phyloP scores from a whole-genome alignment of 2,888 invertebrate species.

The Pheosia gnoma region DNA sequence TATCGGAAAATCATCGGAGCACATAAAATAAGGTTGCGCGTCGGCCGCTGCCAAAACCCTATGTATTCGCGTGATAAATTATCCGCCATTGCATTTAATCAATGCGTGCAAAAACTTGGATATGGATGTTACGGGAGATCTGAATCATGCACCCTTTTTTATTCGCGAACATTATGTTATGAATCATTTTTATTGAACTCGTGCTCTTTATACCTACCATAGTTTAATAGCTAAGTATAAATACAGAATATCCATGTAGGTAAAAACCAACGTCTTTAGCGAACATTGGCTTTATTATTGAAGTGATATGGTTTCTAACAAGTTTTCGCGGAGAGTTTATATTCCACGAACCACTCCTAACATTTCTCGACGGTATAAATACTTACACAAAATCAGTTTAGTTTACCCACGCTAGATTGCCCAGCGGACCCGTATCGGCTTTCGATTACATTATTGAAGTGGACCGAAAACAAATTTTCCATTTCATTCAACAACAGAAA shows the following conservation, averaged over 20 bases:
- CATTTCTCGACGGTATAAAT: not conserved
- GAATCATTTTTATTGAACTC: not conserved
- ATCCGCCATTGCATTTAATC: slow-evolving; percentile 42
- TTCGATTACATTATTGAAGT: slow-evolving; percentile 42
- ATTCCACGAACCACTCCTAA: not conserved
- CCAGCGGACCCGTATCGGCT: slow-evolving; percentile 41
- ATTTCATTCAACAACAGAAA: slow-evolving; percentile 38
- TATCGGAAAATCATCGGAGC: slow-evolving; percentile 7
- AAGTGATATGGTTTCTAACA: not conserved
- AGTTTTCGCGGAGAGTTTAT: not conserved
- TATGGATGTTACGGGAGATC: slow-evolving; percentile 47
- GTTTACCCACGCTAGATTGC: slow-evolving; percentile 37
- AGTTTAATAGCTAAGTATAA: too few species aligned
- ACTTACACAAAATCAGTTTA: slow-evolving; percentile 24
- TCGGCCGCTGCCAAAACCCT: slow-evolving; percentile 13
- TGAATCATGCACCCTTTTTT: slow-evolving; percentile 41
- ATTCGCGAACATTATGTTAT: not conserved
- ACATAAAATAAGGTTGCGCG: slow-evolving; percentile 11
- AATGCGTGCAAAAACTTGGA: slow-evolving; percentile 42
- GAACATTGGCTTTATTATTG: too few species aligned
- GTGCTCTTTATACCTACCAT: too few species aligned
- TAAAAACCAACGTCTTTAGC: not conserved
- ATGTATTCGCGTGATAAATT: slow-evolving; percentile 33
- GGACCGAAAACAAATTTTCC: slow-evolving; percentile 49
- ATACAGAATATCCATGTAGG: too few species aligned